phyloP scores from a whole-genome alignment of 2,888 invertebrate genomes.

The Auanema freiburgensis region DNA sequence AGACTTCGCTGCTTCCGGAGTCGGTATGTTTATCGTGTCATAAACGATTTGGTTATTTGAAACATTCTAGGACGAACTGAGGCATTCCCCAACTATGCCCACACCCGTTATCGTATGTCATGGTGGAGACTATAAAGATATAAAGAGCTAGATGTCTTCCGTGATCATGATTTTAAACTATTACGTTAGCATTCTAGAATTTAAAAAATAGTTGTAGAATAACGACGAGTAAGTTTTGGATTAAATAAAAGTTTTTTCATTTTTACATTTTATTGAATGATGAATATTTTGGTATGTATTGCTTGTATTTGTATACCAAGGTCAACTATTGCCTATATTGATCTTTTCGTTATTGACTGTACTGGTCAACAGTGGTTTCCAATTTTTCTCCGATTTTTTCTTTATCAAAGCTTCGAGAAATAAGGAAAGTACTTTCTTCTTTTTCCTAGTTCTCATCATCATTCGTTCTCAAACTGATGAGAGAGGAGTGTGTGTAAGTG shows the following conservation, averaged over 20 bases:
- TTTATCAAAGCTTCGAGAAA: conserved; percentile 1
- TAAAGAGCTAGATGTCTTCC: neutral
- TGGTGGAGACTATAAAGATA: conserved; percentile 59
- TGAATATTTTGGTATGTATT: too few relatives aligned
- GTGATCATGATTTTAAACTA: too few relatives aligned
- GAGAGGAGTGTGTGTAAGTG: neutral
- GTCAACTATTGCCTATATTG: too few relatives aligned
- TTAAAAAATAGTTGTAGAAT: too few relatives aligned
- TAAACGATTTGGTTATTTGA: neutral
- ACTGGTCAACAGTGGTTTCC: too few relatives aligned
- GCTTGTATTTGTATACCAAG: too few relatives aligned
- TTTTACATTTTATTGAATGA: too few relatives aligned
- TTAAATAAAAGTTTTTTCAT: too few relatives aligned
- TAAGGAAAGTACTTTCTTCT: neutral
- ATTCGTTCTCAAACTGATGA: neutral
- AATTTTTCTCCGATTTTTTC: neutral
- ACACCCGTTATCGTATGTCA: conserved; percentile 56
- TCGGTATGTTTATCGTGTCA: conserved; percentile 38
- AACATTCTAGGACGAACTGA: conserved; percentile 50
- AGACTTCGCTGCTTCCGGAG: conserved; percentile 56
- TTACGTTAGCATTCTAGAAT: too few relatives aligned
- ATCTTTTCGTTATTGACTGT: too few relatives aligned
- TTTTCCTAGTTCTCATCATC: neutral
- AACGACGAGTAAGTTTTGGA: too few relatives aligned
- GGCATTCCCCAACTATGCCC: conserved; percentile 58